phyloP scores from a whole-genome alignment of 92 coral and sea anemone species.

The Hydrozoanthus gracilis region DNA sequence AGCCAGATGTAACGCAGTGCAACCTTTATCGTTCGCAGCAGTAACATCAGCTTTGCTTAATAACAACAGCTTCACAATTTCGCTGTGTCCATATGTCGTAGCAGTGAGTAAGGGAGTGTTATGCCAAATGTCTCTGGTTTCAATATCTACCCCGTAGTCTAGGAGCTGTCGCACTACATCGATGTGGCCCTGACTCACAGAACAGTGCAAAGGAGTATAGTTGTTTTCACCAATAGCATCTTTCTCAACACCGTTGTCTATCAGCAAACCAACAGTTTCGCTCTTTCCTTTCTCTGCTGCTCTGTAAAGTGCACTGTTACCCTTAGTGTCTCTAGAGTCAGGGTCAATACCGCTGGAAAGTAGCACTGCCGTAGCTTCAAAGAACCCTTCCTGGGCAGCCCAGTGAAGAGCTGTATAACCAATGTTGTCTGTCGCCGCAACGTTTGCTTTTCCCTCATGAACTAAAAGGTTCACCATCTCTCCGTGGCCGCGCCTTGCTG shows the following conservation, averaged over 20 bases:
- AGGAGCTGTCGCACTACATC: background rate
- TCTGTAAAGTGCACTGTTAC: slow-evolving; percentile 4
- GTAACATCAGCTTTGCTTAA: background rate
- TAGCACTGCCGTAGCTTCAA: background rate
- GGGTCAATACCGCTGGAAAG: background rate
- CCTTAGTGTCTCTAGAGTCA: background rate
- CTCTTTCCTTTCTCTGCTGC: slow-evolving; percentile 12
- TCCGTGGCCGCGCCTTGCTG: background rate
- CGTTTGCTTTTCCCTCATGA: slow-evolving; percentile 2
- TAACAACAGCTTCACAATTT: background rate
- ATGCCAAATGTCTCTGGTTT: background rate
- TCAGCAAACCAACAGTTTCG: slow-evolving; percentile 9
- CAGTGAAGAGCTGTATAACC: slow-evolving; percentile 16
- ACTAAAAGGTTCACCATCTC: background rate
- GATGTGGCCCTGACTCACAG: slow-evolving; percentile 5
- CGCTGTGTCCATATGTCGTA: background rate
- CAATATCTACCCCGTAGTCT: slow-evolving; percentile 15
- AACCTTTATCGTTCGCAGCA: slow-evolving; percentile 3
- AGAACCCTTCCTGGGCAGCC: background rate
- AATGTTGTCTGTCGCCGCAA: background rate
- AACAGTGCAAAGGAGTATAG: slow-evolving; percentile 13
- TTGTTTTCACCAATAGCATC: slow-evolving; percentile 18
- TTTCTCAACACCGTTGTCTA: slow-evolving; percentile 4
- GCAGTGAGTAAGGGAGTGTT: slow-evolving; percentile 13
- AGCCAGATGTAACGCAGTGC: slow-evolving; percentile 26